These are phyloP conservation scores for Sturnira hondurensis DNA, from an alignment of 2,113 vertebrate species.

Conservation along the genomic window DNA sequence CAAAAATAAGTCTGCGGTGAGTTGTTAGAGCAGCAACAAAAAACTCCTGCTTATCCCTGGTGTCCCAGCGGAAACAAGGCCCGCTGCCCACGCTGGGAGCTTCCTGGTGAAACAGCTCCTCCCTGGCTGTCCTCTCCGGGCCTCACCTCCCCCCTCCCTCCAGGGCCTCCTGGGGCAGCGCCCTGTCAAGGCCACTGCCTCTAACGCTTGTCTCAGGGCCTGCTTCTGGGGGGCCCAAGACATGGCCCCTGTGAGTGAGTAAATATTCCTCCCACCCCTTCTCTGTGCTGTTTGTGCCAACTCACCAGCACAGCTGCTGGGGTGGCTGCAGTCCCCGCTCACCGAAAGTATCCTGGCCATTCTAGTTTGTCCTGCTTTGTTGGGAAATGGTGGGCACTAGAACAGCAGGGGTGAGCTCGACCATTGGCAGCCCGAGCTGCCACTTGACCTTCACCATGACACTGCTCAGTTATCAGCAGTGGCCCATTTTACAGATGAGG, in stretches of 20 bases:
- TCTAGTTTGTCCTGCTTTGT: background rate
- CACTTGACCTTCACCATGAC: background rate
- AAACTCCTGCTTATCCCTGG: background rate
- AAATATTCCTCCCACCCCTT: background rate
- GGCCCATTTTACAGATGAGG: background rate
- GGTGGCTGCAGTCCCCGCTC: fast-evolving
- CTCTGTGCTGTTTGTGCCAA: background rate
- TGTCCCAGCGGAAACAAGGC: background rate
- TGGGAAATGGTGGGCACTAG: background rate
- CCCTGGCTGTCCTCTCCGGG: background rate
- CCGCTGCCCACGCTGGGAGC: background rate
- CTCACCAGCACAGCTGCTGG: background rate
- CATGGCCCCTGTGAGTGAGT: background rate
- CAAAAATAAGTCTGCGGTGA: background rate
- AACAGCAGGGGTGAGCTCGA: background rate
- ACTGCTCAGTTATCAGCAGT: too few species aligned
- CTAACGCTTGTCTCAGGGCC: background rate
- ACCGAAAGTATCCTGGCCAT: fast-evolving
- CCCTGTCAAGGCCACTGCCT: background rate
- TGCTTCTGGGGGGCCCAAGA: background rate
- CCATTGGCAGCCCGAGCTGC: background rate
- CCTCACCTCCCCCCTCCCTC: background rate
- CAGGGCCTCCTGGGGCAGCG: background rate
- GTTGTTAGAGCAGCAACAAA: background rate
- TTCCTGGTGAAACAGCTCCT: background rate